A percentile compares a stretch with the other conserved stretches of the same genome.
These are phyloP conservation scores for Linurgus olivaceus DNA, from an alignment of 2,797 vertebrate genomes.

Conservation along the genomic window DNA sequence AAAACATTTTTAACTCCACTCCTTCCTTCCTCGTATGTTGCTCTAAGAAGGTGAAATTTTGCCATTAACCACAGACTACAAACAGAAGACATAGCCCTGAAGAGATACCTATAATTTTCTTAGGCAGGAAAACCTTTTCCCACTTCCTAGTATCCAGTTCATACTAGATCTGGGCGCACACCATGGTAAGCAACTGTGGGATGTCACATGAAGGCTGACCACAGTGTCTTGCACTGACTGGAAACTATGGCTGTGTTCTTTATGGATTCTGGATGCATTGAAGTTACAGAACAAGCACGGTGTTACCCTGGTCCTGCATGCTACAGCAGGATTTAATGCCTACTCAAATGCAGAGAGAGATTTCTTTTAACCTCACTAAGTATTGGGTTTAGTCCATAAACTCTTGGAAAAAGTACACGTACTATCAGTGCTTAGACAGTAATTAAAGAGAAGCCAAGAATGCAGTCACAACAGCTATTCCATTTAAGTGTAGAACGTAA, in stretches of 20 bases:
- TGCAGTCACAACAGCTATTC: not conserved
- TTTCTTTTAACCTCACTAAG: not conserved
- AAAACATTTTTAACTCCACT: not conserved
- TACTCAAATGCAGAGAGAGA: not conserved
- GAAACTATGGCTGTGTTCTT: not conserved
- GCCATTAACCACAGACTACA: not conserved
- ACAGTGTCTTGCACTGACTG: not conserved
- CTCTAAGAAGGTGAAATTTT: not conserved
- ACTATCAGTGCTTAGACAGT: not conserved
- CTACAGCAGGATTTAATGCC: not conserved
- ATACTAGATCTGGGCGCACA: not conserved
- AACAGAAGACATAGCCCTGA: not conserved
- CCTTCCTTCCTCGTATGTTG: not conserved
- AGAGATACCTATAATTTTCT: conserved; percentile 11
- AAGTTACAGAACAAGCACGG: not conserved
- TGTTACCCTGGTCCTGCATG: not conserved
- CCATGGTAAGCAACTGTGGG: not conserved
- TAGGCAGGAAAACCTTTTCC: conserved; percentile 8
- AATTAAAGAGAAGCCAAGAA: not conserved
- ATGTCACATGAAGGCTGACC: not conserved
- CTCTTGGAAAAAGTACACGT: not conserved
- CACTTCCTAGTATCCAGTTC: conserved; percentile 24
- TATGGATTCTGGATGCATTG: not conserved
- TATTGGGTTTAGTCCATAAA: not conserved
- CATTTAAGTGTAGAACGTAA: not conserved